A percentile compares a stretch with the other conserved stretches of the same genome.
These are phyloP conservation scores for Heliconius charithonia DNA, from an alignment of 2,888 invertebrate genomes.

Conservation along the genomic window DNA sequence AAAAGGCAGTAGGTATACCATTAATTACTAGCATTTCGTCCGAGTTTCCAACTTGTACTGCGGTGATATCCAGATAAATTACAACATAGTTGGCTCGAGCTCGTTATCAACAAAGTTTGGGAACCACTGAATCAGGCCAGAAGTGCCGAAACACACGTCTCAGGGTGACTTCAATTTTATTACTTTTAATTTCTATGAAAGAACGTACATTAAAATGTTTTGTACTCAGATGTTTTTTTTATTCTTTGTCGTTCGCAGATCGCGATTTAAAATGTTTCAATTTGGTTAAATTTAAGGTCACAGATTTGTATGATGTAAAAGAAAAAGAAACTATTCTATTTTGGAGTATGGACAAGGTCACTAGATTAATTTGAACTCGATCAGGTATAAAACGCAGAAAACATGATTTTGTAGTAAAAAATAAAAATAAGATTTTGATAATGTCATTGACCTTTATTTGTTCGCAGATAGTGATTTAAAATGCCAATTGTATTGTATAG, in stretches of 20 bases:
- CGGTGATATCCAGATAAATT: conserved; percentile 21
- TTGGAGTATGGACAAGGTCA: background rate
- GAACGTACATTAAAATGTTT: too few species aligned
- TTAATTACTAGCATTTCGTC: conserved; percentile 9
- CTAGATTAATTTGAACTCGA: background rate
- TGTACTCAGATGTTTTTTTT: background rate
- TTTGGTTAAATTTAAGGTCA: background rate
- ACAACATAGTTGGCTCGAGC: conserved; percentile 7
- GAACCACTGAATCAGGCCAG: background rate
- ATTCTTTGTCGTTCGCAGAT: too few species aligned
- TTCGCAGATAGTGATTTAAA: too few species aligned
- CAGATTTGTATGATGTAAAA: background rate
- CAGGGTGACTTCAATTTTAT: background rate
- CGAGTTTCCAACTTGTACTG: conserved; percentile 9
- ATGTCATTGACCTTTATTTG: too few species aligned
- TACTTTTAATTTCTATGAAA: too few species aligned
- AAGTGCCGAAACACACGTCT: background rate
- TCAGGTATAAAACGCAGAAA: background rate
- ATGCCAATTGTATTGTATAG: too few species aligned
- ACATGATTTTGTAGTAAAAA: background rate
- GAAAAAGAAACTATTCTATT: background rate
- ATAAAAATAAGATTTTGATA: too few species aligned
- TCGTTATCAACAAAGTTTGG: background rate
- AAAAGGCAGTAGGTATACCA: background rate
- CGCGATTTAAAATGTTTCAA: too few species aligned